These are phyloP conservation scores for Ormyrus thymus DNA, from an alignment of 2,888 invertebrate species.

Conservation along the genomic window DNA sequence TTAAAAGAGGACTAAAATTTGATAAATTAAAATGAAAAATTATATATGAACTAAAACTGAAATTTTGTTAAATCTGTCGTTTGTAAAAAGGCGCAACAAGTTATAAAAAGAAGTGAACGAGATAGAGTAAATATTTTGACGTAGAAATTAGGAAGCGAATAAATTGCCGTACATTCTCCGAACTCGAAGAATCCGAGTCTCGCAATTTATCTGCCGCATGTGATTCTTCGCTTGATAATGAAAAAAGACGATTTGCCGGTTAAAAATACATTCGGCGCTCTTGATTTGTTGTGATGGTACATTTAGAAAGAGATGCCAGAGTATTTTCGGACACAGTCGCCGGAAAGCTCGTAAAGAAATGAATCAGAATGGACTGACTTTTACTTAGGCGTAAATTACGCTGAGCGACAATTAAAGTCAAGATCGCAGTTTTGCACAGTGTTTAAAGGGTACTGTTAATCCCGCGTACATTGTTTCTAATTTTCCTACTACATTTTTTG, in stretches of 20 bases:
- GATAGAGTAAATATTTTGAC: conserved; percentile 21
- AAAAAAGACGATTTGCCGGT: conserved; percentile 9
- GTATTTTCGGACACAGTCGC: conserved; percentile 30
- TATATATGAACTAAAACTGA: too few relatives aligned
- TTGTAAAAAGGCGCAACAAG: not conserved
- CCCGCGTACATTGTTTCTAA: conserved; percentile 30
- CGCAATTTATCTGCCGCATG: not conserved
- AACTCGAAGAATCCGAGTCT: conserved; percentile 3
- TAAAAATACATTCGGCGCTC: conserved; percentile 35
- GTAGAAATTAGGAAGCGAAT: not conserved
- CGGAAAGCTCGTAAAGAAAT: conserved; percentile 41
- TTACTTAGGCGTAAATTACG: conserved; percentile 41
- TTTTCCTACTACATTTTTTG: not conserved
- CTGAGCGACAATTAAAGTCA: conserved; percentile 44
- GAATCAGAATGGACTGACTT: conserved; percentile 41
- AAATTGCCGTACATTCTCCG: not conserved
- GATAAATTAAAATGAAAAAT: too few relatives aligned
- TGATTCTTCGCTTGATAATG: conserved; percentile 18
- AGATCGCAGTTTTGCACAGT: conserved; percentile 11
- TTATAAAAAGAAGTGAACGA: not conserved
- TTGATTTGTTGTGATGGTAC: conserved; percentile 34
- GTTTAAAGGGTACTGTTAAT: conserved; percentile 8
- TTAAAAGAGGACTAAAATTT: too few relatives aligned
- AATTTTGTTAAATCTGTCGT: too few relatives aligned
- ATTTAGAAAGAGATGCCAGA: not conserved